Base-by-base conservation (phyloP, 2,797 vertebrate genomes). In the Spondyliosoma cantharus region DNA sequence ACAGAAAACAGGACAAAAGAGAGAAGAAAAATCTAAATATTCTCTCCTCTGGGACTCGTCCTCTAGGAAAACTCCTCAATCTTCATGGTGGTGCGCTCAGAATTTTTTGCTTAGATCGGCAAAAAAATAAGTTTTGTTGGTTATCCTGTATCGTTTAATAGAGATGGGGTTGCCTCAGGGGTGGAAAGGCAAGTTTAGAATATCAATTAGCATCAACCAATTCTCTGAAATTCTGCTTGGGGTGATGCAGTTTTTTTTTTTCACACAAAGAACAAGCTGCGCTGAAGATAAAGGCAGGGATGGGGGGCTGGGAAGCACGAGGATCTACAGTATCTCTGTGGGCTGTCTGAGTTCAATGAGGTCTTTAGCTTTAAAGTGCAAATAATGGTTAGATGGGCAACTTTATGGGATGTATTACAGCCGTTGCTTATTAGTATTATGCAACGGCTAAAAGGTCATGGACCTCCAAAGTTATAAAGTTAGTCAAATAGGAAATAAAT, bases 131-230 rank as follows among this genome's bases (percentile, higher is more conserved):
- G 81, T 90, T 93, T 76, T 86, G 84, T 84, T 83, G 78, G 86
- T 91, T 88, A 80, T 91, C 80, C 87, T 81, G 63, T 70, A 81
- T 80, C 48, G 85, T 92, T 93, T 92, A 90, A 94, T 91, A 76
- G 76, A 93, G 82, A 89, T 4, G 25, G 75, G 77, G 48, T 75
- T 48, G 91, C 94, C 93, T 77, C 32, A 11, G 91, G 93, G 89
- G 27, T 78, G 71, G 78, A 76, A 72, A 74, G 78, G 87, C 85
- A 83, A 86, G 89, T 94, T 91, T 87, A 85, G 93, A 95, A 94
- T 94, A 94, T 93, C 89, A 95, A 94, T 95, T 91, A 92, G 90
- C 65, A 90, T 87, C 72, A 89, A 90, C 80, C 78, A 85, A 89
- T 92, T 93, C 86, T 88, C 57, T 7, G 76, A 65, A 88, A 87